Conservation (phyloP, 2,888 invertebrate species). For the Sisyra nigra region DNA sequence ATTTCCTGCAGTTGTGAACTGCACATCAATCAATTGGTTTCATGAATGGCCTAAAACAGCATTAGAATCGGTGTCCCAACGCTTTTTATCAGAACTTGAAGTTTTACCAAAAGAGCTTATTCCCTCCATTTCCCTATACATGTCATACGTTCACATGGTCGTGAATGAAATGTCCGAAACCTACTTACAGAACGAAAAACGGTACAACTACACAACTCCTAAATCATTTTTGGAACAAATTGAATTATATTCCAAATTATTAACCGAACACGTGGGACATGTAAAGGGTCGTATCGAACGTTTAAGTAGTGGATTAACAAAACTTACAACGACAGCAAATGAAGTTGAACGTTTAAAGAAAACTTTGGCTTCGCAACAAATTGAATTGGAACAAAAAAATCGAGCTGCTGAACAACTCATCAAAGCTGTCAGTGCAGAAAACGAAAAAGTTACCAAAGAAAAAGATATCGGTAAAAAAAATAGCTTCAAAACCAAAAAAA, state of each 20-base stretch:
- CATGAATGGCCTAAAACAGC: conserved; percentile 94
- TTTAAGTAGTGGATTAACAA: conserved; percentile 76
- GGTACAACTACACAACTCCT: conserved; percentile 93
- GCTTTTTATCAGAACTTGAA: conserved; percentile 65
- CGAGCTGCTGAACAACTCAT: conserved; percentile 80
- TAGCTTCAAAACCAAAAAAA: neutral
- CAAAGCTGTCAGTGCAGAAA: conserved; percentile 72
- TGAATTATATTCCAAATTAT: conserved; percentile 56
- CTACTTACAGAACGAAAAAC: conserved; percentile 69
- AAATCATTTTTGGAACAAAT: conserved; percentile 92
- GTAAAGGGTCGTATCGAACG: conserved; percentile 59
- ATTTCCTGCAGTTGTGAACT: conserved; percentile 87
- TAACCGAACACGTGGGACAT: conserved; percentile 48
- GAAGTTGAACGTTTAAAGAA: conserved; percentile 78
- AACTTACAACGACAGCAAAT: conserved; percentile 67
- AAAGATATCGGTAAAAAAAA: conserved; percentile 50
- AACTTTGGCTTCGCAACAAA: conserved; percentile 39
- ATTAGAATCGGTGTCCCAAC: conserved; percentile 68
- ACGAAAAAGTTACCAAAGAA: conserved; percentile 78
- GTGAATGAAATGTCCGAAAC: conserved; percentile 72
- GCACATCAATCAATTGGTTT: conserved; percentile 91
- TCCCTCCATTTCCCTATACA: conserved; percentile 60
- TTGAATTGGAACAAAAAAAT: conserved; percentile 74
- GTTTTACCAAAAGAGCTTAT: conserved; percentile 43
- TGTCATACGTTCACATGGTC: conserved; percentile 79